Evolutionary conservation across 2,888 invertebrate species (phyloP).

Genomic region (Drosophila yooni): DNA sequence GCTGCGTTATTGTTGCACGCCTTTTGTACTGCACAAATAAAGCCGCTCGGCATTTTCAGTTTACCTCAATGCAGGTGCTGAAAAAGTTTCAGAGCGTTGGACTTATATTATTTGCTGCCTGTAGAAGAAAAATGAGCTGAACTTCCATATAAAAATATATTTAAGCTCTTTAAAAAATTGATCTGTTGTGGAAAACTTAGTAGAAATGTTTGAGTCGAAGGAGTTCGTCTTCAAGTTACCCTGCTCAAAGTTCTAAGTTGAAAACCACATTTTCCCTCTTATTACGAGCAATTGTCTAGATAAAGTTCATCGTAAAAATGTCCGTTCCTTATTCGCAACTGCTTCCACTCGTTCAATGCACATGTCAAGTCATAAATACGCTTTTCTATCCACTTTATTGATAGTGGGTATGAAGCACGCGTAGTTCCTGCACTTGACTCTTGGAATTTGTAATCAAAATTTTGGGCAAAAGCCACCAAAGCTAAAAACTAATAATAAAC

Average conservation of each 20-base stretch:
- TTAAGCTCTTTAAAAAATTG: background rate
- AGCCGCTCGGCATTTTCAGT: slow-evolving; percentile 28
- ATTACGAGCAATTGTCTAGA: background rate
- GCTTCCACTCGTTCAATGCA: background rate
- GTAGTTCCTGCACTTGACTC: slow-evolving; percentile 48
- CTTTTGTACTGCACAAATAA: slow-evolving; percentile 42
- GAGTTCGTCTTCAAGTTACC: background rate
- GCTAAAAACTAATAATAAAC: slow-evolving; percentile 76
- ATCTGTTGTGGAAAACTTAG: background rate
- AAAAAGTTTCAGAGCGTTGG: slow-evolving; percentile 1
- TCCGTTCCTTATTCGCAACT: background rate
- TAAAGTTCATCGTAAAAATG: background rate
- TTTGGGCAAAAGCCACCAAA: slow-evolving; percentile 67
- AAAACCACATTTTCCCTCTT: background rate
- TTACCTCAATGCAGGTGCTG: slow-evolving; percentile 14
- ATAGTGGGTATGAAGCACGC: background rate
- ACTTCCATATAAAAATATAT: slow-evolving; percentile 13
- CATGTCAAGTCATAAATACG: background rate
- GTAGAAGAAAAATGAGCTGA: background rate
- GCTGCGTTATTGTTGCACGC: slow-evolving; percentile 33
- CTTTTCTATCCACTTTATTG: background rate
- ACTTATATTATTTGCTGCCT: background rate
- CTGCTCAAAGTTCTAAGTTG: background rate
- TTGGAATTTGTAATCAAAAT: slow-evolving; percentile 76
- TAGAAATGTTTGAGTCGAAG: background rate